These are phyloP conservation scores for Chromis chromis DNA, from an alignment of 2,797 vertebrate species.

Conservation along the genomic window DNA sequence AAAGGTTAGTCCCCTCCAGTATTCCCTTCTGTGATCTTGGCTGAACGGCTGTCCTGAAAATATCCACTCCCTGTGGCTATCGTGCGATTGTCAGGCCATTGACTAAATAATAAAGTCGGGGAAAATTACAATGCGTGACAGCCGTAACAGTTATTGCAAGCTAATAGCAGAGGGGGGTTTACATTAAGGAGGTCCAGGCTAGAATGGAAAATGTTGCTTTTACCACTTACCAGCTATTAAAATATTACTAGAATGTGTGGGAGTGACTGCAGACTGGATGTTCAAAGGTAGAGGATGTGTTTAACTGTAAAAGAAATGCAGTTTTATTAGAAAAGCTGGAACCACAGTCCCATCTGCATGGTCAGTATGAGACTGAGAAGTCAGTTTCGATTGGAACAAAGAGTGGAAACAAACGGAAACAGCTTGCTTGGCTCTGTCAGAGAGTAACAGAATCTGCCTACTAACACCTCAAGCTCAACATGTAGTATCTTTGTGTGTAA, in stretches of 20 bases:
- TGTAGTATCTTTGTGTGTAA: neutral
- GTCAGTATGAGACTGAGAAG: neutral
- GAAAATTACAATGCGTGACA: neutral
- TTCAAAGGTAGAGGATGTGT: neutral
- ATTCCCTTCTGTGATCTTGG: slow-evolving; percentile 45
- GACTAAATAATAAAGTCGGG: neutral
- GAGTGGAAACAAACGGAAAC: neutral
- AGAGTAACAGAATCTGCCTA: neutral
- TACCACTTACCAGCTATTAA: neutral
- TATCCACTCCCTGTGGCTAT: slow-evolving; percentile 43
- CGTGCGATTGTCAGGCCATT: slow-evolving; percentile 34
- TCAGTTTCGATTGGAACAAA: neutral
- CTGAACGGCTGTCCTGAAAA: slow-evolving; percentile 55
- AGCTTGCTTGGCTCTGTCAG: neutral
- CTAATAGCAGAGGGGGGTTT: neutral
- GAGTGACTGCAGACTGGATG: neutral
- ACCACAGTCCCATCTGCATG: neutral
- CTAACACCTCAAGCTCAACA: too few relatives aligned
- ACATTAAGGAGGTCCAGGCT: neutral
- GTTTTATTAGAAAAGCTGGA: too few relatives aligned
- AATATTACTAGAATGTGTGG: neutral
- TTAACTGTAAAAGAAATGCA: neutral
- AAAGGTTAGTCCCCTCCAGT: slow-evolving; percentile 62
- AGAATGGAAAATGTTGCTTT: neutral
- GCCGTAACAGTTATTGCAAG: neutral